Base-by-base conservation (phyloP, 2,888 invertebrate genomes). In the Matsumyia berberina region DNA sequence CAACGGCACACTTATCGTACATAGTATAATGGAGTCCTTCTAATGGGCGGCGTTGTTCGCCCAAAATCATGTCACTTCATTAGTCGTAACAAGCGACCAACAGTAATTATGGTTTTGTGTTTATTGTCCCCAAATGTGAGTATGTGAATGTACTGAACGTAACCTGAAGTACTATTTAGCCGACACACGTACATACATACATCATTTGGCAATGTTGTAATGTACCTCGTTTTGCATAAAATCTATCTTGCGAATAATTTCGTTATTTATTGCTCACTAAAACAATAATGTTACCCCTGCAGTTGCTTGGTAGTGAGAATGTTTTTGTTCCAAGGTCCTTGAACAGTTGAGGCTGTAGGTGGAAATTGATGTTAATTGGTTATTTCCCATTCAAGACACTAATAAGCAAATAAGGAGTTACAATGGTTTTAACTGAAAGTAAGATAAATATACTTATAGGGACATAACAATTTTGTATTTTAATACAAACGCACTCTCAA, bases 11-110 rank as follows among this genome's bases (percentile, higher is more conserved):
- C 37, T 29, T 49, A 51, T 29, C 62, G 12, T 33, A 46, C 37
- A 66, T 15, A 5, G 39, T 37, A 42, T 51, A 46, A 24, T 11
- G 24, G 29, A 51, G 35, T 9, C 0, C 8, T 12, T 12, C 53
- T 39, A 62, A 73, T 73, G 62, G 62, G 46, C 19, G 12, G 39
- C 19, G n/a, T 51, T 62, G 39, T 62, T 53, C 29, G 31, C 37
- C 53, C 19, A 9, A 39, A 62, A 73, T 73, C 62, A 73, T 73
- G 62, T 73, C 73, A 73, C 73, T 73, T 73, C 73, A 73, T 73
- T 73, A 73, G 73, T 62, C 62, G n/a, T 49, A 73, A 73, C 73
- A 73, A 37, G 60, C 37, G 42, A 33, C 51, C 53, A 42, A 39
- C 42, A 62, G 49, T 73, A 73, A 73, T 73, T 62, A 73, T 39